Conservation (phyloP, 2,797 vertebrate species). For the Basileuterus tristriatus region DNA sequence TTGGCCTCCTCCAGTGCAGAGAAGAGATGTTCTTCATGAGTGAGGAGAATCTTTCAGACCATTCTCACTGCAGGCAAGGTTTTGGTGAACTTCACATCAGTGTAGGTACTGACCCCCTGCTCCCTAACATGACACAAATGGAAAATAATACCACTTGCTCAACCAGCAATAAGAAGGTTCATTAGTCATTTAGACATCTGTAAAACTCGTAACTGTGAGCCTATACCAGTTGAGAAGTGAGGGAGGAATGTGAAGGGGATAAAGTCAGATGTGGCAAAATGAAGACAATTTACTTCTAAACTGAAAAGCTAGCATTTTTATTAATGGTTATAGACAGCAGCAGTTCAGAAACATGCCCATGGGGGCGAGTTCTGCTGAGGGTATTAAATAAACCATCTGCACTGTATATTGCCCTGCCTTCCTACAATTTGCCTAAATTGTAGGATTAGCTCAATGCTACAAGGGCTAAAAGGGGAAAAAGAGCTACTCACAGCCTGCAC, state of each 20-base stretch:
- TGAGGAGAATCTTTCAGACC: not conserved
- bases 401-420: not conserved
- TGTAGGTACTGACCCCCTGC: not conserved
- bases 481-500: not conserved
- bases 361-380: not conserved
- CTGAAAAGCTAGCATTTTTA: not conserved
- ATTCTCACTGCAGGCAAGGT: not conserved
- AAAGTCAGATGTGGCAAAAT: not conserved
- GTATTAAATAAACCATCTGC: not conserved
- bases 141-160: not conserved
- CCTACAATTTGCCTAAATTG: not conserved
- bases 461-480: not conserved
- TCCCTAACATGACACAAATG: not conserved
- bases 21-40: rapidly evolving
- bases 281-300: not conserved
- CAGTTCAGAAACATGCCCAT: not conserved
- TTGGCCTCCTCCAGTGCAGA: not conserved
- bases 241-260: not conserved
- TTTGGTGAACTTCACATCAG: not conserved
- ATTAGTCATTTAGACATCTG: not conserved
- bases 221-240: not conserved
- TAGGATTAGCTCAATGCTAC: not conserved
- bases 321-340: not conserved
- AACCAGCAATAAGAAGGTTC: not conserved
- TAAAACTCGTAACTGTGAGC: not conserved